Evolutionary conservation across 2,113 vertebrate genomes (phyloP), one percentile per base, ranked within the genome.

Genomic region (Anguilla rostrata): DNA sequence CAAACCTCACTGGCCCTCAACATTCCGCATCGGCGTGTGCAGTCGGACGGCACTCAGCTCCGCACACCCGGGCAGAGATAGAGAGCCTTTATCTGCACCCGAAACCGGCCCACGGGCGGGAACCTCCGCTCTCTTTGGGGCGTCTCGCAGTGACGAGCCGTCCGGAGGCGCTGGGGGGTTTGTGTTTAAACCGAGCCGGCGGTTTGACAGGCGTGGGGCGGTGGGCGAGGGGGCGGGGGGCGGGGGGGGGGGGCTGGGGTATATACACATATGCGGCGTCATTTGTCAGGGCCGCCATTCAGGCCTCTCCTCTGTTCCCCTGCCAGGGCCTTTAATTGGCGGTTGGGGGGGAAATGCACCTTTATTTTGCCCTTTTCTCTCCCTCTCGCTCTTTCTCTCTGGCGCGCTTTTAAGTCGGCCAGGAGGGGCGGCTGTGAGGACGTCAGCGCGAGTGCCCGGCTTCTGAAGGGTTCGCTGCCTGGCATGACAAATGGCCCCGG

Each of bases 401-500:
- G 20, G 39, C 6, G n/a, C 29, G 20, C 78, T 78, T 60, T 84
- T 46, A 81, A 56, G 79, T 83, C 78, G 46, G 8, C 82, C 78
- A 85, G 43, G 26, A 87, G 86, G 75, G 56, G 86, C 75, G 56
- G 75, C 86, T 85, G 43, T 82, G 71, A 22, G 56, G 87, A 85
- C n/a, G 87, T 88, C 87, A 85, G 66, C 9, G 39, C 71, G 29
- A 46, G 57, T 29, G 53, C 75, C 82, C 18, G 34, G 41, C 29
- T 39, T 57, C 2, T 46, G 43, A 81, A 83, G 34, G 43, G 83
- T 60, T 80, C 53, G 49, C 75, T 49, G 26, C 83, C 66, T 93
- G 90, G 91, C 90, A 88, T 92, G 90, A 93, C 89, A 93, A 94
- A 94, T 84, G 90, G 81, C 46, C 84, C 2, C 87, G 89, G 87